Base-by-base conservation (phyloP, 1,140 invertebrate genomes). In the Psilanteris sp. region DNA sequence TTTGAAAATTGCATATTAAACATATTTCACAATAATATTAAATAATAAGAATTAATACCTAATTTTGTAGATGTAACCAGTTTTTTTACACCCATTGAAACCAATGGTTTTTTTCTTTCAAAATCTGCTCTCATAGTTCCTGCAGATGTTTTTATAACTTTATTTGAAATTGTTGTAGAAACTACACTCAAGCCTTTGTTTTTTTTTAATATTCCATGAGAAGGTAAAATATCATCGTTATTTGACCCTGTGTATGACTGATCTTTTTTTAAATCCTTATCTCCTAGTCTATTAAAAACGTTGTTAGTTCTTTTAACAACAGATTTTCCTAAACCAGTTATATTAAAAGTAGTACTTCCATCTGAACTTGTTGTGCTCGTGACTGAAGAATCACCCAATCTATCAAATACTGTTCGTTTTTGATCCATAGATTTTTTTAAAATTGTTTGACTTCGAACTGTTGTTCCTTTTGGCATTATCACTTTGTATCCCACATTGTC, bases 61-160 rank as follows among this genome's bases (percentile, higher is more conserved):
- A 39, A 24, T 36, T 76, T 88, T 34, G 74, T 81, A 22, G 79
- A 79, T 8, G 74, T 77, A 31, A 86, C 71, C 9, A 84, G 57
- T 44, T 80, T 81, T 37, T 79, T 78, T 5, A 81, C 46, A 20
- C 68, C 83, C 13, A 59, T 75, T 2, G 82, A 74, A 4, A 78
- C 36, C 0, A 8, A 7, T 32, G 48, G 84, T 87, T 80, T 81
- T 26, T 66, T 87, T 15, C 55, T 78, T 70, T 89, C 87, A 34
- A 87, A 85, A 81, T 89, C 87, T 20, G 87, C 87, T n/a, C 79
- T 76, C 87, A 89, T 89, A 2, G 87, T 89, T 1, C 87, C 87
- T 1, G 50, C 36, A 11, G 67, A 44, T 62, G 79, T 83, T 18
- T 73, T 48, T 4, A 78, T 1, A 1, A 27, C 4, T 10, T 73